Evolutionary conservation across 2,797 vertebrate genomes (phyloP).

Genomic region (Cossypha dichroa): DNA sequence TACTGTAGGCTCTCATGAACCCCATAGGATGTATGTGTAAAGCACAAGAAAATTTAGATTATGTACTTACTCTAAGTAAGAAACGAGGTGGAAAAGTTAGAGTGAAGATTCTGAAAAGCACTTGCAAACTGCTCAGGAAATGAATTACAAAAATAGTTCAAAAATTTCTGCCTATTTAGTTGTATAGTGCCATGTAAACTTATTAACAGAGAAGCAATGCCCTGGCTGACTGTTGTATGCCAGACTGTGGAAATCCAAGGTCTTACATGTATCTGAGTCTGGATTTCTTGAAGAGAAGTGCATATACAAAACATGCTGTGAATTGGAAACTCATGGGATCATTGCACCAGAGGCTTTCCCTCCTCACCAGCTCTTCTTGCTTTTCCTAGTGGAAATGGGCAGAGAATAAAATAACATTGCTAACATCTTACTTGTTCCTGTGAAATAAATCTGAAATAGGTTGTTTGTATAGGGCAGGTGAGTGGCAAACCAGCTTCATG

Average conservation of each 20-base stretch:
- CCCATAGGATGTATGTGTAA: conserved; percentile 5
- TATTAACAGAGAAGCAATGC: background rate
- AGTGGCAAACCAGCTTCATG: background rate
- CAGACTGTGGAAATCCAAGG: background rate
- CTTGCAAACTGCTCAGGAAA: conserved; percentile 61
- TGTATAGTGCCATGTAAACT: background rate
- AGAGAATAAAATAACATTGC: background rate
- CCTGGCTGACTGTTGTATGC: background rate
- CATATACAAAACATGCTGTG: background rate
- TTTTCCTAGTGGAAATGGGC: background rate
- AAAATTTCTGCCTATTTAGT: background rate
- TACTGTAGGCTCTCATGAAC: background rate
- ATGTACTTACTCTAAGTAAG: background rate
- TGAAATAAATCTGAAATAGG: background rate
- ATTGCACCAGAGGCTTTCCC: background rate
- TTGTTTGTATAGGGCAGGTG: background rate
- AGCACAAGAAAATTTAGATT: conserved; percentile 58
- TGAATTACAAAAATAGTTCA: background rate
- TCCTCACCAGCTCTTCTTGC: background rate
- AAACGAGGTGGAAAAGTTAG: background rate
- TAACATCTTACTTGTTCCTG: background rate
- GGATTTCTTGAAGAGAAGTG: background rate
- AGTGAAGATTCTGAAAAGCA: background rate
- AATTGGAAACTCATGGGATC: background rate
- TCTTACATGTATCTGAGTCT: background rate